A percentile compares a stretch with the other conserved stretches of the same genome.
Evolutionary conservation across 2,888 invertebrate species (phyloP).

Genomic region (Monopis laevigella): DNA sequence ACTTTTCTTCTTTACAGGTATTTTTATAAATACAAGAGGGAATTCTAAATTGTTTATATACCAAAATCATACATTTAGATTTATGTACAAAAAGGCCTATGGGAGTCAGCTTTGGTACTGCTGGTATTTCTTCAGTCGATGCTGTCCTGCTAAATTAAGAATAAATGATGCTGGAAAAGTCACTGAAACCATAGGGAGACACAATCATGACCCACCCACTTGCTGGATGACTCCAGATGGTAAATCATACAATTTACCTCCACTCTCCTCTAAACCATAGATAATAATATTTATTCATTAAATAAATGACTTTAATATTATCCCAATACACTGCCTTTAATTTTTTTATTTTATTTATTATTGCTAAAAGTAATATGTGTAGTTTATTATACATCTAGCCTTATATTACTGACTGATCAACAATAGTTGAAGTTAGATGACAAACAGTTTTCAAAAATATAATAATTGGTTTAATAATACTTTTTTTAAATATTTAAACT

Average conservation of each 20-base stretch:
- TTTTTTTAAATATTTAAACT: too few relatives aligned
- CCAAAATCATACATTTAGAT: conserved; percentile 60
- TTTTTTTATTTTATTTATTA: too few relatives aligned
- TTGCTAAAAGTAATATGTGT: too few relatives aligned
- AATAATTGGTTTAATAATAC: too few relatives aligned
- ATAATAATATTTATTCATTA: too few relatives aligned
- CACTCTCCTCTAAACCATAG: conserved; percentile 40
- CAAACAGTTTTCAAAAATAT: too few relatives aligned
- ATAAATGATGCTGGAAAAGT: conserved; percentile 56
- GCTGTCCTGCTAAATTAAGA: conserved; percentile 55
- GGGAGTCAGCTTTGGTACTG: conserved; percentile 63
- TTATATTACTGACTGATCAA: too few relatives aligned
- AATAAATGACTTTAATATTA: too few relatives aligned
- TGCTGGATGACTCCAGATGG: conserved; percentile 63
- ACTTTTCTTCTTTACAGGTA: conserved; percentile 61
- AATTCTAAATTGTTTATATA: conserved; percentile 60
- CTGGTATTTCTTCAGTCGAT: conserved; percentile 61
- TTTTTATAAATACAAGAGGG: conserved; percentile 59
- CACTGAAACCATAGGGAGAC: conserved; percentile 53
- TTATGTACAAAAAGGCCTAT: conserved; percentile 61
- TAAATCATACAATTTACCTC: conserved; percentile 52
- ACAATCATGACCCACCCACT: conserved; percentile 58
- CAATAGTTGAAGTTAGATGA: too few relatives aligned
- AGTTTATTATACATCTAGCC: too few relatives aligned
- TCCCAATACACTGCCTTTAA: too few relatives aligned